A percentile compares a stretch with the other conserved stretches of the same genome.
phyloP scores from a whole-genome alignment of 1,140 invertebrate species.

The Rhyzopertha dominica region DNA sequence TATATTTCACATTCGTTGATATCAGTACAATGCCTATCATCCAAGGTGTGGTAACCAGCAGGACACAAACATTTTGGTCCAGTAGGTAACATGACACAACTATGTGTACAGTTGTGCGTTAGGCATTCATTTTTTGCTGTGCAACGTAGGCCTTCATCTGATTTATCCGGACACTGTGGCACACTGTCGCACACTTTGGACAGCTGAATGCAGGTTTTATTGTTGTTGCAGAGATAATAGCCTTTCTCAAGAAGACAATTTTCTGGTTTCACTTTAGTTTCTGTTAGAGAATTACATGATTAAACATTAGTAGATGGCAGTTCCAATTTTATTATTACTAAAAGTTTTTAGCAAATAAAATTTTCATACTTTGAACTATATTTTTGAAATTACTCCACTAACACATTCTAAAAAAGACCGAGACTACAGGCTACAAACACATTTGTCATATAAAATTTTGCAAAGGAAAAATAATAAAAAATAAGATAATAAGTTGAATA shows the following conservation, averaged over 20 bases:
- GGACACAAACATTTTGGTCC: constrained; percentile 50
- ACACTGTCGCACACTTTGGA: constrained; percentile 67
- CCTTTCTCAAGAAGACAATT: constrained; percentile 47
- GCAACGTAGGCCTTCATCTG: constrained; percentile 64
- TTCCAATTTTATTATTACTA: background rate
- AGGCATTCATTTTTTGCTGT: constrained; percentile 44
- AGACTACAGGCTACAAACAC: too few relatives aligned
- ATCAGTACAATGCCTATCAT: constrained; percentile 48
- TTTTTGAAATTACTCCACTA: constrained; percentile 1
- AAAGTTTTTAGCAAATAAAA: too few relatives aligned
- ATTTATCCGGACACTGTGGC: constrained; percentile 71
- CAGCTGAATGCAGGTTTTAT: constrained; percentile 58
- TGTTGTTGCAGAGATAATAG: constrained; percentile 54
- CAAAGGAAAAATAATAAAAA: too few relatives aligned
- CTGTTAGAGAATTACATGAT: constrained; percentile 29
- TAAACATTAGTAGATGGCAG: constrained; percentile 12
- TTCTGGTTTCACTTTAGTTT: constrained; percentile 31
- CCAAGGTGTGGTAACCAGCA: constrained; percentile 41
- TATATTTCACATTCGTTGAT: constrained; percentile 76
- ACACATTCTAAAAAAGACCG: too few relatives aligned
- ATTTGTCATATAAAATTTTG: too few relatives aligned
- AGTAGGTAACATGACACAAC: constrained; percentile 44
- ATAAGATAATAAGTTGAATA: too few relatives aligned
- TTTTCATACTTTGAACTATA: background rate
- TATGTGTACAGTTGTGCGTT: constrained; percentile 45